Percentiles rank a stretch among this genome's conserved stretches.
phyloP scores from a whole-genome alignment of 2,888 invertebrate genomes.

The Scrobipalpa costella region DNA sequence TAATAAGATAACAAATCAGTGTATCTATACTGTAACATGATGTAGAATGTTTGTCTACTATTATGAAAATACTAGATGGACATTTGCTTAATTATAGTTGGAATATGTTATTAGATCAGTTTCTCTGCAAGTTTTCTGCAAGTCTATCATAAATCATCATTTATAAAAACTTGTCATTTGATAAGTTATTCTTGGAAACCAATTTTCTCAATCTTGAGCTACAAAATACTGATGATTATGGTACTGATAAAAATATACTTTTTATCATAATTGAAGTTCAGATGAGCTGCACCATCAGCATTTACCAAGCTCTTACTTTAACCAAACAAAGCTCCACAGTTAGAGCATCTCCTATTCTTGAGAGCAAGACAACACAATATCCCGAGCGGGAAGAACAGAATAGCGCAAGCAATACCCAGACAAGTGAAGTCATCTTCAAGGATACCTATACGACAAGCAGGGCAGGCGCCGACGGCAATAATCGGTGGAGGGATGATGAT shows the following conservation, averaged over 20 bases:
- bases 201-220: constrained; percentile 7
- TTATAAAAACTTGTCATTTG: too few species aligned
- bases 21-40: not conserved
- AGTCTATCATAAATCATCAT: too few species aligned
- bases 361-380: constrained; percentile 92
- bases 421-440: constrained; percentile 94
- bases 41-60: not conserved
- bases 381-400: constrained; percentile 92
- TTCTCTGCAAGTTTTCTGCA: not conserved
- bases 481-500: constrained; percentile 88
- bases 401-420: constrained; percentile 91
- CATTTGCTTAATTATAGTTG: not conserved
- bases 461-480: constrained; percentile 92
- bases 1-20: constrained; percentile 2
- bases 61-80: not conserved
- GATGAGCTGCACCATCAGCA: not conserved
- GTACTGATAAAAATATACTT: not conserved
- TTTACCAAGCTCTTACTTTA: constrained; percentile 48
- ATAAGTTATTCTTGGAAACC: too few species aligned
- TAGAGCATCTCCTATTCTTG: constrained; percentile 91
- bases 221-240: not conserved
- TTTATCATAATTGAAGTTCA: not conserved
- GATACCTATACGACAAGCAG: constrained; percentile 92
- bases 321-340: constrained; percentile 92
- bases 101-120: not conserved